Conservation (phyloP, 2,888 invertebrate genomes). For the Parelbella ahira region DNA sequence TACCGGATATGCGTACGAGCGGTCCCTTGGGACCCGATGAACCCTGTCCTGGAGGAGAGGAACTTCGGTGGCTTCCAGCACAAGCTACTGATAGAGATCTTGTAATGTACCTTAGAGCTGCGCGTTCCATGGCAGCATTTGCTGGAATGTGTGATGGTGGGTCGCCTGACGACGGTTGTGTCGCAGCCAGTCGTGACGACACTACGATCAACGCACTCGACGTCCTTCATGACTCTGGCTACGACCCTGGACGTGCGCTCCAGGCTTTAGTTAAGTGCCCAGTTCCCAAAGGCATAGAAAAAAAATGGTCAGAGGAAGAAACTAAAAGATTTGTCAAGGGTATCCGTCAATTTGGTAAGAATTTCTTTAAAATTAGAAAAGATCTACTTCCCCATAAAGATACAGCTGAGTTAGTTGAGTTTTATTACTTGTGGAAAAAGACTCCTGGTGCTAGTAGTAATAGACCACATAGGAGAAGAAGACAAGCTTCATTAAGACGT, state of each 20-base stretch:
- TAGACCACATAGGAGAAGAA: slow-evolving; percentile 93
- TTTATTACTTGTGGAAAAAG: slow-evolving; percentile 99
- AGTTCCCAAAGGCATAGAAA: slow-evolving; percentile 97
- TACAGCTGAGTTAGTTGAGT: slow-evolving; percentile 98
- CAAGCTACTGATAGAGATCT: slow-evolving; percentile 96
- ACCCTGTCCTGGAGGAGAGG: slow-evolving; percentile 85
- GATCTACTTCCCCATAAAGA: slow-evolving; percentile 98
- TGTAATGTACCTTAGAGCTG: slow-evolving; percentile 98
- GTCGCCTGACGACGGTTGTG: slow-evolving; percentile 97
- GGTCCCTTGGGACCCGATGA: slow-evolving; percentile 72
- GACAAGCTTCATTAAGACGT: slow-evolving; percentile 92
- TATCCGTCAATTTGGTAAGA: slow-evolving; percentile 98
- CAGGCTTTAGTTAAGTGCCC: slow-evolving; percentile 98
- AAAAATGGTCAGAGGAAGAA: slow-evolving; percentile 99
- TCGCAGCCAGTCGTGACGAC: slow-evolving; percentile 97
- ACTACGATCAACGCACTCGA: slow-evolving; percentile 98
- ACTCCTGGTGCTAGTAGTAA: slow-evolving; percentile 98
- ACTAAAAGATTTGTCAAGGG: slow-evolving; percentile 99
- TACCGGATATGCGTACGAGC: slow-evolving; percentile 79
- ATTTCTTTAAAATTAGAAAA: slow-evolving; percentile 98
- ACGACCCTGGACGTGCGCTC: slow-evolving; percentile 97
- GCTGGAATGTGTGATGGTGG: slow-evolving; percentile 99
- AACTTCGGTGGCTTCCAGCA: slow-evolving; percentile 96
- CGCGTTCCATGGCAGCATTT: slow-evolving; percentile 98
- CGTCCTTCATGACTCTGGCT: slow-evolving; percentile 96